phyloP scores from a whole-genome alignment of 2,113 vertebrate genomes.

The Cheirogaleus medius region DNA sequence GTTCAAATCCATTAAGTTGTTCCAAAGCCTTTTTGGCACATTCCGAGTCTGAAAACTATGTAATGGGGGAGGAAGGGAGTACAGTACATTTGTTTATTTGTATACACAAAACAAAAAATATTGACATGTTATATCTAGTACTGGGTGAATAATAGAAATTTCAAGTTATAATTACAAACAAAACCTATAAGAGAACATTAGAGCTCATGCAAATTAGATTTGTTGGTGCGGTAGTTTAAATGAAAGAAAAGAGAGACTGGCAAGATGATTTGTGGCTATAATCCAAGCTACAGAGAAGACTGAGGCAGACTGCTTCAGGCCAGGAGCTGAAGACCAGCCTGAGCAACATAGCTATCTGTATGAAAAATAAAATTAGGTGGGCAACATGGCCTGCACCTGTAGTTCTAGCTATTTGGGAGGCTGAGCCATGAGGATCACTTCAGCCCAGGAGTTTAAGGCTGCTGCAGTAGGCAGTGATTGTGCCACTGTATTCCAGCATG shows the following conservation, averaged over 20 bases:
- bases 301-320: too few species aligned
- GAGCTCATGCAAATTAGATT: neutral
- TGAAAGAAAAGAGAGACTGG: neutral
- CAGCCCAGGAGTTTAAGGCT: too few species aligned
- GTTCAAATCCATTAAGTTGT: constrained; percentile 96
- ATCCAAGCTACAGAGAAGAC: too few species aligned
- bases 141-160: neutral
- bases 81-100: neutral
- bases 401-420: too few species aligned
- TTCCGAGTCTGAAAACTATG: constrained; percentile 94
- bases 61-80: neutral
- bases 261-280: too few species aligned
- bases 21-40: constrained; percentile 98
- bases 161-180: neutral
- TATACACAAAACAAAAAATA: neutral
- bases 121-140: neutral
- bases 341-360: too few species aligned
- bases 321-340: too few species aligned
- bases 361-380: too few species aligned
- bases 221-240: neutral
- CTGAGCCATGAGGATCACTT: too few species aligned
- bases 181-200: neutral
- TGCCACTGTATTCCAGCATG: too few species aligned
- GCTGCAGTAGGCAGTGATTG: too few species aligned
- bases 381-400: too few species aligned